Evolutionary conservation across 1,140 invertebrate genomes (phyloP), one percentile per base, ranked within the genome.

Genomic region (Drosophila teissieri): DNA sequence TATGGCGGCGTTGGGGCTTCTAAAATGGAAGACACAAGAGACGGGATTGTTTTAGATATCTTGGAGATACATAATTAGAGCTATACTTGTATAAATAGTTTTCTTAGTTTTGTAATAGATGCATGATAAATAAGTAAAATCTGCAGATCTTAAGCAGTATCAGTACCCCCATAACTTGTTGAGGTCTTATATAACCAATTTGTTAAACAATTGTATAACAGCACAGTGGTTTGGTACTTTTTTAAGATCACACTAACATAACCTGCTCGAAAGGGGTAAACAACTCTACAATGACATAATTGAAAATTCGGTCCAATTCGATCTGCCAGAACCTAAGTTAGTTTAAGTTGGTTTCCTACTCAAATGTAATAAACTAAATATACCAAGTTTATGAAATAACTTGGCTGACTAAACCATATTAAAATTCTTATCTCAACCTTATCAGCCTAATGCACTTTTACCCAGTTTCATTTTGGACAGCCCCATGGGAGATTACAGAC

Each of bases 1-100:
- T 96, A 96, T 63, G 95, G 95, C 75, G 95, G 95, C 83, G 95
- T 95, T 88, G 95, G 95, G 80, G 94, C 94, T 92, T 96, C 95
- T 96, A 94, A 39, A 95, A 95, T 92, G 93, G 86, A 90, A 73
- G 51, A 12, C 12, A 12, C 12, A 8, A 40, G 39, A 3, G 10
- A 52, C 4, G 24, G 17, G 48, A 37, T 34, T 42, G 19, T 8
- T 31, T 52, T 52, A 64, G 40, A 49, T 48, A 31, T 63, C 14
- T 63, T 10, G 1, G 2, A 70, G 17, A 48, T 55, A 67, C n/a
- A 8, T 17, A 40, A 12, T 19, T 17, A 27, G 1, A 5, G 11
- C 12, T 17, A 5, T 14, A 46, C 4, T 24, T 46, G 10, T 19
- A 46, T 6, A 12, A 14, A 12, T 39, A 10, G 37, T 39, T 14